Percentiles rank a stretch among this genome's conserved stretches.
Evolutionary conservation across 53 echinoderm and acorn worm species (phyloP).

Genomic region (Apostichopus leukothele): DNA sequence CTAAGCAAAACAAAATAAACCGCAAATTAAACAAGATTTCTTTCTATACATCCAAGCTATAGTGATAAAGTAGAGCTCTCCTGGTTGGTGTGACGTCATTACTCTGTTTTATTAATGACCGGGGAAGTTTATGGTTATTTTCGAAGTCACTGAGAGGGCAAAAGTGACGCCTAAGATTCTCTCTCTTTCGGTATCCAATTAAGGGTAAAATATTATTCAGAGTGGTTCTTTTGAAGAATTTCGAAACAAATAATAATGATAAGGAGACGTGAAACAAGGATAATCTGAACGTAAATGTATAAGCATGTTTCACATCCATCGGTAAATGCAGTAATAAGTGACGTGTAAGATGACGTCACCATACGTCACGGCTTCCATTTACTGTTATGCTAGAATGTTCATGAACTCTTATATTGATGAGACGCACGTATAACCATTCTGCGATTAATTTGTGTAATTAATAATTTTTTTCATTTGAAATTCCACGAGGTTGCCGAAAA

Average conservation of each 20-base stretch:
- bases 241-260: background rate
- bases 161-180: background rate
- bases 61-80: background rate
- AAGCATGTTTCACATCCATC: too few relatives aligned
- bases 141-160: background rate
- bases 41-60: too few relatives aligned
- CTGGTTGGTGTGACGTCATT: background rate
- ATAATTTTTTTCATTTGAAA: too few relatives aligned
- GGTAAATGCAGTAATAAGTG: too few relatives aligned
- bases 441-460: too few relatives aligned
- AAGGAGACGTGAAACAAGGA: background rate
- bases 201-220: background rate
- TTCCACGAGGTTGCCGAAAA: too few relatives aligned
- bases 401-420: too few relatives aligned
- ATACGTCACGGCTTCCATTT: background rate
- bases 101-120: background rate
- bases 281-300: too few relatives aligned
- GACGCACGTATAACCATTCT: too few relatives aligned
- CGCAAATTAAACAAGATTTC: too few relatives aligned
- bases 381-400: too few relatives aligned
- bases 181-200: background rate
- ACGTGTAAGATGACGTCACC: background rate
- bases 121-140: background rate
- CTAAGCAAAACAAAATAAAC: too few relatives aligned
- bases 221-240: background rate